A percentile compares a stretch with the other conserved stretches of the same genome.
phyloP scores from a whole-genome alignment of 2,888 invertebrate genomes.

The Cremastobaeus sp. region DNA sequence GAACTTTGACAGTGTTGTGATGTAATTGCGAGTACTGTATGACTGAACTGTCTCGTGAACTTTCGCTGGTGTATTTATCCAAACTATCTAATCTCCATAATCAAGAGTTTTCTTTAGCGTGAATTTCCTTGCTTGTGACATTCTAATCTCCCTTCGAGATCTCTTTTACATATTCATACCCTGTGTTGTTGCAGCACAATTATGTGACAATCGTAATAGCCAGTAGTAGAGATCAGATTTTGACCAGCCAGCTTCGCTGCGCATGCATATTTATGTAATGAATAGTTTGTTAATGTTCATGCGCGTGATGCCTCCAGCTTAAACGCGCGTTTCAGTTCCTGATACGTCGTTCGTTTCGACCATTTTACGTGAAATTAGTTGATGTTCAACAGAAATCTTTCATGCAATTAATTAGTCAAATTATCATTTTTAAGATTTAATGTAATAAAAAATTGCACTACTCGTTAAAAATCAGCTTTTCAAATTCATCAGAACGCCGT shows the following conservation, averaged over 20 bases:
- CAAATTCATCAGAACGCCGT: too few relatives aligned
- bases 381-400: too few relatives aligned
- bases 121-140: not conserved
- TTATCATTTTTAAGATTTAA: too few relatives aligned
- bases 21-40: conserved; percentile 13
- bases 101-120: not conserved
- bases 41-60: conserved; percentile 17
- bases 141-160: conserved; percentile 7
- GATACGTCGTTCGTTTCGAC: too few relatives aligned
- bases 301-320: not conserved
- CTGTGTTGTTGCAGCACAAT: not conserved
- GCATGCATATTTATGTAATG: conserved; percentile 16
- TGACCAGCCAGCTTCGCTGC: conserved; percentile 4
- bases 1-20: conserved; percentile 7
- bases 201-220: conserved; percentile 19
- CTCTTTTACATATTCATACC: conserved; percentile 21
- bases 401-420: too few relatives aligned
- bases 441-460: too few relatives aligned
- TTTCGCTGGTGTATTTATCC: conserved; percentile 23
- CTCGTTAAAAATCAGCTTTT: too few relatives aligned
- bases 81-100: conserved; percentile 29
- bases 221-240: conserved; percentile 34
- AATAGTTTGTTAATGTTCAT: conserved; percentile 23
- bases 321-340: conserved; percentile 4
- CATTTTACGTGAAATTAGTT: too few relatives aligned